These are phyloP conservation scores for Chunga burmeisteri DNA, from an alignment of 2,113 vertebrate genomes.

Conservation along the genomic window DNA sequence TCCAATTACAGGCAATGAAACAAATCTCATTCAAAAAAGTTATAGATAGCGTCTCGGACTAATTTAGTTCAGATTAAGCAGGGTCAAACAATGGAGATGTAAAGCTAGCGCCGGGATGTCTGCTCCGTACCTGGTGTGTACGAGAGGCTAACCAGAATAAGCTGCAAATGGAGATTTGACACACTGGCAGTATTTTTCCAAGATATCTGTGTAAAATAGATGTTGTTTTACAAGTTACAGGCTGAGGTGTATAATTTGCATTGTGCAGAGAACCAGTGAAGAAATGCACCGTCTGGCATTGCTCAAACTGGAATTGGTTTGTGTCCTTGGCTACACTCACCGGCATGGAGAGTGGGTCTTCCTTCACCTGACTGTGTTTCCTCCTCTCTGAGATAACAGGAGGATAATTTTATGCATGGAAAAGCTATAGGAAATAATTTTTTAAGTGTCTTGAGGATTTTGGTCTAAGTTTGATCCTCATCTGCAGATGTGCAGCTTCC, in stretches of 20 bases:
- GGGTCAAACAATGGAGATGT: not conserved
- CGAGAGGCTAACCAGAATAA: not conserved
- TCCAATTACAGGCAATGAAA: not conserved
- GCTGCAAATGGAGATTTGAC: not conserved
- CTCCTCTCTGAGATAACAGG: not conserved
- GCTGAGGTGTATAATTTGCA: not conserved
- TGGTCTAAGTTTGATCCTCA: not conserved
- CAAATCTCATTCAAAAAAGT: not conserved
- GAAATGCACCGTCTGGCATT: rapidly evolving
- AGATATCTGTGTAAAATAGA: not conserved
- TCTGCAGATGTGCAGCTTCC: not conserved
- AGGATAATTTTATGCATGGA: not conserved
- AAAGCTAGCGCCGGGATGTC: not conserved
- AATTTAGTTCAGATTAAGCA: not conserved
- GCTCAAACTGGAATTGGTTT: not conserved
- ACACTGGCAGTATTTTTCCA: not conserved
- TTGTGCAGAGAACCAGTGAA: not conserved
- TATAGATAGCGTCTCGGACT: not conserved
- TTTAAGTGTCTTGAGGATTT: not conserved
- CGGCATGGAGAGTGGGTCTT: not conserved
- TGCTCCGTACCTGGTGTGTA: no score
- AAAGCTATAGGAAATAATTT: not conserved
- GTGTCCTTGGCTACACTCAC: not conserved
- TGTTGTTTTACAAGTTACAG: rapidly evolving
- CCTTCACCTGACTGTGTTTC: rapidly evolving